Conservation (phyloP, 2,113 vertebrate species). For the Hydropotes inermis region DNA sequence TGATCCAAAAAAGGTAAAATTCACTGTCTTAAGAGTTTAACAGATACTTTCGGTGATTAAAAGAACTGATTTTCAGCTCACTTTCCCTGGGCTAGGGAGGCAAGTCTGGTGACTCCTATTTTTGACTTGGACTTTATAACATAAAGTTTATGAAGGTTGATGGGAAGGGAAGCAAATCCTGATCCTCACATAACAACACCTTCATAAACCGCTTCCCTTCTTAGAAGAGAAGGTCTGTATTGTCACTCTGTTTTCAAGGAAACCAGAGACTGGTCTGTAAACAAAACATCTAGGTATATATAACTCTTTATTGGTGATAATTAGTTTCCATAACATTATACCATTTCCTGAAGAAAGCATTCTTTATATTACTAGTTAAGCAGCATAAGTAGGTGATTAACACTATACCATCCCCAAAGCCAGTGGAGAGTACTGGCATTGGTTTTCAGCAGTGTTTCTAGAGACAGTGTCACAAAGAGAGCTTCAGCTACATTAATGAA, state of each 20-base stretch:
- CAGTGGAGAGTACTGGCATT: not conserved
- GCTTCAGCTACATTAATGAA: not conserved
- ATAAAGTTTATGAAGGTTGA: not conserved
- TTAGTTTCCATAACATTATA: not conserved
- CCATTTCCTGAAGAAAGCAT: not conserved
- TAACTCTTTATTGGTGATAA: not conserved
- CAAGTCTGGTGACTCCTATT: not conserved
- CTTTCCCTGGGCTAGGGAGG: not conserved
- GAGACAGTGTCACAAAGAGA: not conserved
- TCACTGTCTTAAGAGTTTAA: not conserved
- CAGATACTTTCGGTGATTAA: not conserved
- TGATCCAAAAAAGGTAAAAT: not conserved
- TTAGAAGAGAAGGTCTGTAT: not conserved
- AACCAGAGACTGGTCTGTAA: not conserved
- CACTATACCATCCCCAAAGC: not conserved
- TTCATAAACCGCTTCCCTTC: not conserved
- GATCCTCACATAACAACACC: not conserved
- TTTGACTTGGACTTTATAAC: not conserved
- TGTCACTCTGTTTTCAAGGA: not conserved
- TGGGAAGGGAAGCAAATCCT: not conserved
- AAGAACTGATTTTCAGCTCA: not conserved
- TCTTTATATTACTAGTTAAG: not conserved
- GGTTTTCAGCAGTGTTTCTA: not conserved
- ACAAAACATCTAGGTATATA: not conserved
- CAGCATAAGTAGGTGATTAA: not conserved